Base-by-base conservation (phyloP, 2,113 vertebrate species). In the Indri indri region DNA sequence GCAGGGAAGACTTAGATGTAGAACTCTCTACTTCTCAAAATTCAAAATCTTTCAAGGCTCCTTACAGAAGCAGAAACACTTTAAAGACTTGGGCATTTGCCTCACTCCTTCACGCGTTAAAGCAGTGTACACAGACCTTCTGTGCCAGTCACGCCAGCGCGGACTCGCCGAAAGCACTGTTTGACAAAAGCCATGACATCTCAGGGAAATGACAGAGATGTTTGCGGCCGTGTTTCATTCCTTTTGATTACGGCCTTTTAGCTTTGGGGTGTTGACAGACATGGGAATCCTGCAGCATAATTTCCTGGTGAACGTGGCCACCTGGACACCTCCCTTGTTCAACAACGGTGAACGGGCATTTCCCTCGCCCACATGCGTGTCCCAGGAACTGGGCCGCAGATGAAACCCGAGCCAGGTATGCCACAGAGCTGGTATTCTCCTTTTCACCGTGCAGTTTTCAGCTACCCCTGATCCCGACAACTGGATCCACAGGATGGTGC, bases 401-500 rank as follows among this genome's bases (percentile, higher is more conserved):
- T 94, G 81, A 88, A 97, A 91, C 70, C 23, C 18, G 37, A 81
- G 86, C 54, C 61, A 68, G 20, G n/a, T 54, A 87, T 17, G 17
- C 82, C 66, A 74, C 57, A 84, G 47, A 76, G n/a, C 88, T 94
- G 70, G 73, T 66, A 57, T 95, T 94, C 95, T 88, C 45, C 47
- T 97, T 97, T 85, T 96, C 87, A 88, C 81, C 20, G 1, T 84
- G 85, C 52, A 97, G 54, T 94, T 97, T 91, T 76, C 96, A 90
- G 66, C 22, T 52, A 91, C 47, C 82, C 65, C 76, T 97, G 93
- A 97, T 97, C 88, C 84, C 73, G 52, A 96, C 70, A 66, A 96
- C 77, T 76, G 40, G 76, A 79, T 93, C 81, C 82, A 6, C 93
- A 81, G 96, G 63, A 50, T 80, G 93, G 95, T 5, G 4, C 85